A percentile compares a stretch with the other conserved stretches of the same genome.
phyloP scores from a whole-genome alignment of 2,797 vertebrate species.

The Coccyzus lansbergi region DNA sequence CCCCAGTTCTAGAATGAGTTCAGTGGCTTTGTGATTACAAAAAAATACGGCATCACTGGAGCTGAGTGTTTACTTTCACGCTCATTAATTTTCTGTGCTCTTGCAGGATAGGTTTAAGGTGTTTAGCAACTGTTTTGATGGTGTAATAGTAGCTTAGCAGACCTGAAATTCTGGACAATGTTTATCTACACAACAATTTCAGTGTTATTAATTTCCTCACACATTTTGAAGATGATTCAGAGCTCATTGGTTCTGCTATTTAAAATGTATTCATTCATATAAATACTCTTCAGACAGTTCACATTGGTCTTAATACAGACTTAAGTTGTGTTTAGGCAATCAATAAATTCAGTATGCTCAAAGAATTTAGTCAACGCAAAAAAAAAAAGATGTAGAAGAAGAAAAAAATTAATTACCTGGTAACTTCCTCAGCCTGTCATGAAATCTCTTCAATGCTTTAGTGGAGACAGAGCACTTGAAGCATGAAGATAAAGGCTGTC shows the following conservation, averaged over 20 bases:
- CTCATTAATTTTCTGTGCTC: background rate
- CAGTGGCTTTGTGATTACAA: background rate
- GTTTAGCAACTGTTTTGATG: background rate
- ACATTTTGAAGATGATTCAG: background rate
- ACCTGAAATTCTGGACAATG: slow-evolving; percentile 1
- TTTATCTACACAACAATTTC: background rate
- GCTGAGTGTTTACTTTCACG: background rate
- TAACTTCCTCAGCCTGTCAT: background rate
- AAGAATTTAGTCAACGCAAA: background rate
- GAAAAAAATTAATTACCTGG: background rate
- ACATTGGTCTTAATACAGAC: background rate
- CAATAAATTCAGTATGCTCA: background rate
- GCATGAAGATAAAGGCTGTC: background rate
- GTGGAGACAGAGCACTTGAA: background rate
- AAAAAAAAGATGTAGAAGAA: background rate
- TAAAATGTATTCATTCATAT: background rate
- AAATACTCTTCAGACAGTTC: background rate
- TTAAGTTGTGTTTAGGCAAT: background rate
- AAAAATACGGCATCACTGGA: background rate
- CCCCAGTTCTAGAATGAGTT: background rate
- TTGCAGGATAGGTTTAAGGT: background rate
- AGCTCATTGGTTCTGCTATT: slow-evolving; percentile 1
- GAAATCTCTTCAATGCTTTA: background rate
- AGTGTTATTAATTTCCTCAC: background rate
- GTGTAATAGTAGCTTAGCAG: background rate